Percentiles rank a stretch among this genome's conserved stretches.
Evolutionary conservation across 2,113 vertebrate species (phyloP).

Genomic region (Eolophus roseicapilla): DNA sequence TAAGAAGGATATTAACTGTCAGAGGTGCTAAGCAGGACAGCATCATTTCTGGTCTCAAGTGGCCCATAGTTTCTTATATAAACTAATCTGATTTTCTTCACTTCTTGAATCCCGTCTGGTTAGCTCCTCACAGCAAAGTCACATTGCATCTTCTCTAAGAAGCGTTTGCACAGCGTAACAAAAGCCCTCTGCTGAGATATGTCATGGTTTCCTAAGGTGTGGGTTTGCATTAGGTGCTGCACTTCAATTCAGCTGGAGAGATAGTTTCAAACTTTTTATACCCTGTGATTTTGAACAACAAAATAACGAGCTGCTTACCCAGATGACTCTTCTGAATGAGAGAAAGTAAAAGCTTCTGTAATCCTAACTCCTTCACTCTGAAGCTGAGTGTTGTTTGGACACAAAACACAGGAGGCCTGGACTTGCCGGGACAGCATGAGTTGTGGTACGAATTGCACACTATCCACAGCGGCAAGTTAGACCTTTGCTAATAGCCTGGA

Average conservation of each 20-base stretch:
- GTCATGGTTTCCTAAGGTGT: background rate
- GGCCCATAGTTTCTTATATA: fast-evolving
- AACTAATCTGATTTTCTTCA: background rate
- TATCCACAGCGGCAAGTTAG: background rate
- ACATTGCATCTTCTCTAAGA: background rate
- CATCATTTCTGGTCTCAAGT: background rate
- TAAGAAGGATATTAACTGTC: background rate
- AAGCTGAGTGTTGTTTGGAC: background rate
- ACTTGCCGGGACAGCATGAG: background rate
- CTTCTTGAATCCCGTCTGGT: background rate
- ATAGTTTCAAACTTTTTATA: background rate
- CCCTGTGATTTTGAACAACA: background rate
- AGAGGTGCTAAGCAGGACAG: background rate
- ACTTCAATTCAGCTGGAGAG: background rate
- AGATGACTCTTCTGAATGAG: background rate
- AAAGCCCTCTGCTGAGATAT: background rate
- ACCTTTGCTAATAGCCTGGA: background rate
- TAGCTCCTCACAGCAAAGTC: background rate
- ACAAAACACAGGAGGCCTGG: background rate
- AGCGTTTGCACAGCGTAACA: background rate
- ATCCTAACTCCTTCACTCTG: background rate
- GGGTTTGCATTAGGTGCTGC: background rate
- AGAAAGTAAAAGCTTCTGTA: background rate
- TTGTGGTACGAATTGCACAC: background rate
- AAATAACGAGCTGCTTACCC: background rate